Base-by-base conservation (phyloP, 2,113 vertebrate genomes). In the Romanogobio albipinnatus region DNA sequence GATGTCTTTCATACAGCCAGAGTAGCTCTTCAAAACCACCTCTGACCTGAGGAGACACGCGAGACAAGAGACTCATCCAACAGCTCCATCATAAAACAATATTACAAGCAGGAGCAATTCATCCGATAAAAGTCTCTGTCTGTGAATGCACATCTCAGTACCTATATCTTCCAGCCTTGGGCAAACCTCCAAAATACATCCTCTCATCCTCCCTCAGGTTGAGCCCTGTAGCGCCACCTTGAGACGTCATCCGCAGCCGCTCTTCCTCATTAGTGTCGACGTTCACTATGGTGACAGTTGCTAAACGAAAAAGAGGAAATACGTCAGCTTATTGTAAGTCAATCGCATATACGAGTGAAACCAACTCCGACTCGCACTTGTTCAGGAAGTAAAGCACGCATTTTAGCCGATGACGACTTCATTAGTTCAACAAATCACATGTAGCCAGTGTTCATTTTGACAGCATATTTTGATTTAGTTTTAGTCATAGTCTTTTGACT, bases 151-250 rank as follows among this genome's bases (percentile, higher is more conserved):
- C 33, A 3, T 24, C 2, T 24, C 39, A 4, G 9, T 95, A 99
- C 98, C 98, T 99, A 92, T 98, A 94, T 88, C 96, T 98, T 89
- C 96, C 95, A 61, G 96, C 90, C 0, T 95, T 96, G 76, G 98
- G 98, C 87, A 99, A 89, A 49, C 98, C 98, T 76, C 98, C 98
- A 90, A 99, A 99, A 94, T 97, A 99, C 87, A 99, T 98, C 91
- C 95, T 97, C 86, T 99, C 97, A 3, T 95, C 92, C 22, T 95
- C 95, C 92, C 95, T 96, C 77, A 99, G 93, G 91, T 99, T 99
- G 80, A 99, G 96, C 59, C 98, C 98, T 19, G 95, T 96, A 81
- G 97, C 96, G 74, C 95, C 95, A 49, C 98, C 98, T 70, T 93
- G 88, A 87, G 98, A 97, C 43, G 86, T 81, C 33, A 94, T 91